Evolutionary conservation across 2,888 invertebrate species (phyloP).

Genomic region (Hyposoter dolosus): DNA sequence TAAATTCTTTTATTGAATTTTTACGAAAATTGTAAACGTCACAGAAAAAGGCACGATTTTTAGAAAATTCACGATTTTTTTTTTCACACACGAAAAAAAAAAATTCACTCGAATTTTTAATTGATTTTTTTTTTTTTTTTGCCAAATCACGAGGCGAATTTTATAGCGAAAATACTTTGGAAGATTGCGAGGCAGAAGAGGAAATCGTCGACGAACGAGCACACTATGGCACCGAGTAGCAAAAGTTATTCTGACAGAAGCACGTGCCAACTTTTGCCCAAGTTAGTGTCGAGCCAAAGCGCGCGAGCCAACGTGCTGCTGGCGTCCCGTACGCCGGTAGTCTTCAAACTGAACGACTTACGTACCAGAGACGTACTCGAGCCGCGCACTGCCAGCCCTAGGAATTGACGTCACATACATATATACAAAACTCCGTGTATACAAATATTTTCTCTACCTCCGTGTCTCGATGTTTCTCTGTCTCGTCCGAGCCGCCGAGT

Average conservation of each 20-base stretch:
- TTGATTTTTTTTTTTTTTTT: neutral
- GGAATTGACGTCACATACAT: slow-evolving; percentile 42
- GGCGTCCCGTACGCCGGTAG: slow-evolving; percentile 57
- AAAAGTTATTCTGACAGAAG: slow-evolving; percentile 45
- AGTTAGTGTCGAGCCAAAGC: slow-evolving; percentile 34
- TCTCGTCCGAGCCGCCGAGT: neutral
- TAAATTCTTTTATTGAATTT: no score
- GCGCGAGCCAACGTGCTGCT: slow-evolving; percentile 50
- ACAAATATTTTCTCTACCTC: slow-evolving; percentile 8
- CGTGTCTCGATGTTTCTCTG: neutral
- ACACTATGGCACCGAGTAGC: slow-evolving; percentile 6
- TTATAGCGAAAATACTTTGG: slow-evolving; percentile 14
- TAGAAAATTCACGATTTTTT: neutral
- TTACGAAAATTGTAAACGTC: neutral
- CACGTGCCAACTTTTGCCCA: slow-evolving; percentile 70
- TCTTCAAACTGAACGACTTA: slow-evolving; percentile 62
- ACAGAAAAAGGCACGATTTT: neutral
- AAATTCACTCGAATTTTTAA: neutral
- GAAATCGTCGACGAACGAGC: neutral
- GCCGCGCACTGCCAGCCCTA: slow-evolving; percentile 54
- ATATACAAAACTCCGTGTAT: neutral
- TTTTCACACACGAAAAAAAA: neutral
- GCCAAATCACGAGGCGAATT: neutral
- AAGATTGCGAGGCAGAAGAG: slow-evolving; percentile 32
- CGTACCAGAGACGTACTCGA: slow-evolving; percentile 11